Evolutionary conservation across 2,797 vertebrate species (phyloP).

Genomic region (Sciurus vulgaris): DNA sequence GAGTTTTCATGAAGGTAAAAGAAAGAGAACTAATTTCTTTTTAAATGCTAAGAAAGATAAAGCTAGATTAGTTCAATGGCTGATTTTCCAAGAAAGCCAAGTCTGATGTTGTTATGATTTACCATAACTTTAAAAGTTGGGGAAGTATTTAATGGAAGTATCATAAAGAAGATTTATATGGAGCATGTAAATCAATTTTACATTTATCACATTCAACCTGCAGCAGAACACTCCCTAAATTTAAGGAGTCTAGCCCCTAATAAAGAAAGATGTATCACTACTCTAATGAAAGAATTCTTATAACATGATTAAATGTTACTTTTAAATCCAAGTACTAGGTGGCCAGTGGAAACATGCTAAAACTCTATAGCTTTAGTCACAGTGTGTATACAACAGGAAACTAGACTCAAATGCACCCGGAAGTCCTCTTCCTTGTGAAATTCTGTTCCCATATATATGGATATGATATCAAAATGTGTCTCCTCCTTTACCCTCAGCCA

Average conservation of each 20-base stretch:
- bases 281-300: conserved; percentile 26
- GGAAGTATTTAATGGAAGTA: conserved; percentile 8
- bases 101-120: not conserved
- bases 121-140: not conserved
- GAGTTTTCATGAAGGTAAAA: not conserved
- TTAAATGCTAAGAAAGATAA: conserved; percentile 41
- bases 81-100: not conserved
- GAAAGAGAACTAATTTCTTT: conserved; percentile 8
- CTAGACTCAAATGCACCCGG: not conserved
- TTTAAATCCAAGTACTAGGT: not conserved
- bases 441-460: not conserved
- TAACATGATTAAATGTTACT: not conserved
- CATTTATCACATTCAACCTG: not conserved
- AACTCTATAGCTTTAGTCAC: not conserved
- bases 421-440: not conserved
- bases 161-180: not conserved
- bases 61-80: not conserved
- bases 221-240: not conserved
- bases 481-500: conserved; percentile 49
- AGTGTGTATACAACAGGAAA: not conserved
- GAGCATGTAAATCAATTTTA: conserved; percentile 6
- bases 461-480: not conserved
- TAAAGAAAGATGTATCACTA: conserved; percentile 4
- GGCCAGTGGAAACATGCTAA: not conserved
- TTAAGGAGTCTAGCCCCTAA: conserved; percentile 2